These are phyloP conservation scores for Pseudococcus longispinus DNA, from an alignment of 2,888 invertebrate genomes.

Conservation along the genomic window DNA sequence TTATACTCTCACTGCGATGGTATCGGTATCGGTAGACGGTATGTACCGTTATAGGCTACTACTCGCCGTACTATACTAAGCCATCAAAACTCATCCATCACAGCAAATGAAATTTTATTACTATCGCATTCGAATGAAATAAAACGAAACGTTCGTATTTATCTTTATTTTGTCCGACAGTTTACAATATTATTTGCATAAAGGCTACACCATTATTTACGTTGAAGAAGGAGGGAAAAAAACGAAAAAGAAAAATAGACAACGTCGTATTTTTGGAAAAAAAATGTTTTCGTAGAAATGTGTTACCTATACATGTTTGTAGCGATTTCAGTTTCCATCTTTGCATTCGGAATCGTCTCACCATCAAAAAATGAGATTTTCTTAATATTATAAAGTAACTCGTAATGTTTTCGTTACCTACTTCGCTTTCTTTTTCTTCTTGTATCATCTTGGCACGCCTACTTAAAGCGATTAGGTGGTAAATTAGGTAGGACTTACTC, in stretches of 20 bases:
- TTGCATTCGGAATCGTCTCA: too few relatives aligned
- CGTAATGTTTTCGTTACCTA: too few relatives aligned
- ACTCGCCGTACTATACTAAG: not conserved
- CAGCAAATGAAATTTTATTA: constrained; percentile 50
- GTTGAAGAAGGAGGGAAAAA: not conserved
- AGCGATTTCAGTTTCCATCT: too few relatives aligned
- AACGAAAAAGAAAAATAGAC: not conserved
- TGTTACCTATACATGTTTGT: too few relatives aligned
- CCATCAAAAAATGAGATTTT: too few relatives aligned
- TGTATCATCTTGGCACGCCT: too few relatives aligned
- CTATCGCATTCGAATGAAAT: not conserved
- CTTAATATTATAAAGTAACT: too few relatives aligned
- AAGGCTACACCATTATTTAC: not conserved
- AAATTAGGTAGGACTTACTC: too few relatives aligned
- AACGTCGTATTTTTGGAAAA: not conserved
- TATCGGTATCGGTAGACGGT: too few relatives aligned
- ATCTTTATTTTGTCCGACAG: constrained; percentile 44
- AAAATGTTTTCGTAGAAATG: not conserved
- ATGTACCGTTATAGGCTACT: too few relatives aligned
- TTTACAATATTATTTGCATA: constrained; percentile 40
- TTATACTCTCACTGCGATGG: not conserved
- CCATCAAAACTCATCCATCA: constrained; percentile 47
- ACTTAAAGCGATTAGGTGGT: too few relatives aligned
- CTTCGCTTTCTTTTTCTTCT: too few relatives aligned
- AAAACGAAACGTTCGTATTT: constrained; percentile 40